Percentiles rank a stretch among this genome's conserved stretches.
These are phyloP conservation scores for Bombyx huttoni DNA, from an alignment of 2,888 invertebrate genomes.

Conservation along the genomic window DNA sequence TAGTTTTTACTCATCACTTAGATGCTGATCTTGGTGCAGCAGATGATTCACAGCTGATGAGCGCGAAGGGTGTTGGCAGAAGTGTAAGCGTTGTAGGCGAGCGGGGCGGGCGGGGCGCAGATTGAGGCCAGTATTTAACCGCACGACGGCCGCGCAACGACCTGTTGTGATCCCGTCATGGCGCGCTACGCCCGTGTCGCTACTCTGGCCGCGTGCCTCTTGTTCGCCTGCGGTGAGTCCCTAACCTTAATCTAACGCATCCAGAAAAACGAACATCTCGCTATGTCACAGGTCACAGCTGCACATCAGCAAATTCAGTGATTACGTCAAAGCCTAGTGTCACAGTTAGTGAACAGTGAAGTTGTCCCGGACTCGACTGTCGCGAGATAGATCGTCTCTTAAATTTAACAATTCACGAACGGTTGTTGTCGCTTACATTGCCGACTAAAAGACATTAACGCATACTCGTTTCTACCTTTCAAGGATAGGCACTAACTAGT, in stretches of 20 bases:
- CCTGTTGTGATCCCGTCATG: conserved; percentile 74
- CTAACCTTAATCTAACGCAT: conserved; percentile 65
- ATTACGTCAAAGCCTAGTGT: conserved; percentile 46
- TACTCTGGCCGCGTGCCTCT: conserved; percentile 71
- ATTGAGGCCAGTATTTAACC: conserved; percentile 73
- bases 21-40: conserved; percentile 26
- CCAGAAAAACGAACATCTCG: conserved; percentile 58
- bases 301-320: conserved; percentile 42
- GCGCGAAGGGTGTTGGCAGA: conserved; percentile 62
- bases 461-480: conserved; percentile 36
- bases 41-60: conserved; percentile 61
- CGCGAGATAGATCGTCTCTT: conserved; percentile 54
- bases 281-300: conserved; percentile 56
- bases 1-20: background rate
- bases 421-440: conserved; percentile 46
- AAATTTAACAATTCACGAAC: conserved; percentile 43
- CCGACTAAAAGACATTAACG: conserved; percentile 47
- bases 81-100: conserved; percentile 63
- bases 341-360: conserved; percentile 62
- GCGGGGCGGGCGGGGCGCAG: conserved; percentile 67
- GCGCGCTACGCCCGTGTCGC: conserved; percentile 73
- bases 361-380: conserved; percentile 38
- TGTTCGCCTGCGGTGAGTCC: conserved; percentile 72
- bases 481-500: conserved; percentile 41
- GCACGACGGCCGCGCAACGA: conserved; percentile 66